These are phyloP conservation scores for Andricus grossulariae DNA, from an alignment of 1,140 invertebrate genomes.

Conservation along the genomic window DNA sequence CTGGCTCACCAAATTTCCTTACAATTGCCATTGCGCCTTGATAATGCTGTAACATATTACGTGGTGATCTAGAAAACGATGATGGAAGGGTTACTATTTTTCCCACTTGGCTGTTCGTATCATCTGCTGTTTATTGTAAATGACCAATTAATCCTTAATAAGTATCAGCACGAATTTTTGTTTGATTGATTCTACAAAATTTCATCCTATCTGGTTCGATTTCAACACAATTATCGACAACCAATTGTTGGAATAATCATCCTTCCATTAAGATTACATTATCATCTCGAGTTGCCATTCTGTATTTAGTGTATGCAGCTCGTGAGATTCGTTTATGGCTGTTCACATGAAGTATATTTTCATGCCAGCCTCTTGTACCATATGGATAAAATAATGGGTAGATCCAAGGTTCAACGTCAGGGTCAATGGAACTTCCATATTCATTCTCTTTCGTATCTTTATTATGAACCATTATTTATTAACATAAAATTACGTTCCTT, in stretches of 20 bases:
- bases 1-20: too few relatives aligned
- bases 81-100: too few relatives aligned
- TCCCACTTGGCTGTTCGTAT: too few relatives aligned
- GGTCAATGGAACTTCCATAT: slow-evolving; percentile 17
- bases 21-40: too few relatives aligned
- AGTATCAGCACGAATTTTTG: background rate
- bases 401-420: too few relatives aligned
- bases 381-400: too few relatives aligned
- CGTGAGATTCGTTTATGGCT: slow-evolving; percentile 30
- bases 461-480: too few relatives aligned
- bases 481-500: too few relatives aligned
- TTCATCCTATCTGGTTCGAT: background rate
- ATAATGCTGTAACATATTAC: too few relatives aligned
- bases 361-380: slow-evolving; percentile 36
- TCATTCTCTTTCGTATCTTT: slow-evolving; percentile 36
- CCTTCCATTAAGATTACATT: background rate
- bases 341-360: slow-evolving; percentile 19
- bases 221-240: background rate
- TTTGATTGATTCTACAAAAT: background rate
- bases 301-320: too few relatives aligned
- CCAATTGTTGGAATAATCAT: background rate
- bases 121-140: too few relatives aligned
- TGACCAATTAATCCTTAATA: background rate
- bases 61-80: too few relatives aligned
- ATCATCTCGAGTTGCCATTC: background rate